Evolutionary conservation across 2,797 vertebrate species (phyloP), one percentile per base, ranked within the genome.

Genomic region (Silurus aristotelis): DNA sequence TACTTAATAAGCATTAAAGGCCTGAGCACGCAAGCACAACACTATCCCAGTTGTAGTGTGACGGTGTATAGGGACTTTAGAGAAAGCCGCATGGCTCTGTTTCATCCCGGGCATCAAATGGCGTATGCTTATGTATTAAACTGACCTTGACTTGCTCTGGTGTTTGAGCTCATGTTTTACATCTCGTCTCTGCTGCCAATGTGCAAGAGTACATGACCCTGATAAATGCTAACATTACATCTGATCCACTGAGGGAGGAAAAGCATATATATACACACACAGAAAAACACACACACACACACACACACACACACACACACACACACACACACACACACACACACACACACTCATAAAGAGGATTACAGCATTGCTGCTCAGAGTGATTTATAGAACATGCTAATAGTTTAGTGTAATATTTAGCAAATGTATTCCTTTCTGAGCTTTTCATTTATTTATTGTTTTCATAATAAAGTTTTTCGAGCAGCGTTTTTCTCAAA

Each of bases 351-450:
- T n/a, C 60, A 82, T 55, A 85, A 67, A 82, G 6, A 80, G 73
- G 82, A 82, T 84, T 85, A 87, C 17, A 85, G 72, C 20, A 20
- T n/a, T 66, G 68, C 38, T 87, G 81, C 25, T 31, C 56, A 66
- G 58, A 38, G 31, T 77, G 58, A 77, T 13, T 82, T 85, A 31
- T 38, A 79, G 48, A 52, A 10, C 48, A 52, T 10, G 48, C 46
- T 56, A 61, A 86, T 63, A 52, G 60, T 58, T 86, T 60, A 66
- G 80, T 60, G 38, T 66, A 10, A 61, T 72, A 58, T 55, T 27
- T 25, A 77, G 52, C 60, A 56, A 77, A 56, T 77, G 25, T 58
- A 20, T 77, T 66, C 2, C 20, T 83, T 68, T 31, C 67, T 73
- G 14, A 63, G 66, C 60, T 72, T n/a, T 66, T 52, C 56, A 80